A percentile compares a stretch with the other conserved stretches of the same genome.
These are phyloP conservation scores for Cremastobaeus sp. DNA, from an alignment of 2,888 invertebrate genomes.

Conservation along the genomic window DNA sequence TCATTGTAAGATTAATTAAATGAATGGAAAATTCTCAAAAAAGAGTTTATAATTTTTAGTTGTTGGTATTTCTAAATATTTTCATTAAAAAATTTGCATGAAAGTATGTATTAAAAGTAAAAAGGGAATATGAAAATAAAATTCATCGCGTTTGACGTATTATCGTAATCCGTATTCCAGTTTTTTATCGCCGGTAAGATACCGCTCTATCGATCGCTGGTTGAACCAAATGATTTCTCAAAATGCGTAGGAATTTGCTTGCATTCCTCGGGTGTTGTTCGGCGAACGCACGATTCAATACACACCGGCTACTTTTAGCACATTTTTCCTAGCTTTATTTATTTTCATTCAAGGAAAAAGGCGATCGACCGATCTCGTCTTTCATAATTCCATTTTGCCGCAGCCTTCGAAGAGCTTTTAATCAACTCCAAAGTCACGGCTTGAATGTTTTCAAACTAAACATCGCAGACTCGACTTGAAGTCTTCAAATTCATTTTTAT, in stretches of 20 bases:
- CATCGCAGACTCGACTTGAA: neutral
- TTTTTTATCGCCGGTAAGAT: slow-evolving; percentile 35
- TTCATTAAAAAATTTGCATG: too few species aligned
- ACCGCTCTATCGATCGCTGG: slow-evolving; percentile 38
- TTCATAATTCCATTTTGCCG: slow-evolving; percentile 20
- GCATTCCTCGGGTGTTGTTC: slow-evolving; percentile 9
- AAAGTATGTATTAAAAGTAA: too few species aligned
- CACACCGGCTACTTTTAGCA: slow-evolving; percentile 39
- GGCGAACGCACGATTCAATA: slow-evolving; percentile 33
- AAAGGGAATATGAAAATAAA: too few species aligned
- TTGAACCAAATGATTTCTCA: slow-evolving; percentile 39
- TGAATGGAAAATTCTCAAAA: too few species aligned
- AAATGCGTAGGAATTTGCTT: slow-evolving; percentile 36
- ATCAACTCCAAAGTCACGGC: neutral
- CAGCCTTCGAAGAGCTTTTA: slow-evolving; percentile 15
- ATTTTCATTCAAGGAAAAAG: slow-evolving; percentile 51
- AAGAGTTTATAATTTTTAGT: too few species aligned
- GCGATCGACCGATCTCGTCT: slow-evolving; percentile 17
- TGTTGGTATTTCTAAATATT: too few species aligned
- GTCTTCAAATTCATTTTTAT: neutral
- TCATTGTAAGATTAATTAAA: too few species aligned
- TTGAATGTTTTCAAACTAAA: slow-evolving; percentile 18
- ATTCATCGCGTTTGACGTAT: neutral
- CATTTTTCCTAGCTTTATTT: slow-evolving; percentile 29
- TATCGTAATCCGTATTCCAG: slow-evolving; percentile 12